Base-by-base conservation (phyloP, 2,888 invertebrate genomes). In the Sicus ferrugineus region DNA sequence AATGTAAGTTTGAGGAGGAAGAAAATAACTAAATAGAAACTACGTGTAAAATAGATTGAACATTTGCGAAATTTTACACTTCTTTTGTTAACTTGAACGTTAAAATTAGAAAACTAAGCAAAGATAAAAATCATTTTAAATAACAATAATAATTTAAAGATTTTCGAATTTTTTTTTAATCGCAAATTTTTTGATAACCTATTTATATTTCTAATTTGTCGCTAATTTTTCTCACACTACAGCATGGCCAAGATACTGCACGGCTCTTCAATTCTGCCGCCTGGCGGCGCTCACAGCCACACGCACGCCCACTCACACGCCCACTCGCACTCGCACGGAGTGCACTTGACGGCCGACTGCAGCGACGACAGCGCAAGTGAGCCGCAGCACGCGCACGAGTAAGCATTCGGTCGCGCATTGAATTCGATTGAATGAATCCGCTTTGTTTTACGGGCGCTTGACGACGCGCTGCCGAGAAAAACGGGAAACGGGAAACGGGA, bases 241-340 rank as follows among this genome's bases (percentile, higher is more conserved):
- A 93, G 92, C 72, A 91, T 96, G 89, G 94, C 93, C 34, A 86
- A 91, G 54, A 90, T 94, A 70, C 87, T 96, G 71, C 94, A 95
- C 80, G 91, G 91, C 3, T 89, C 90, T 73, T 89, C 90, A 71
- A 84, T 86, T 68, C 67, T 71, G 61, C 70, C 74, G 63, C 65
- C 63, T 70, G 73, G 65, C 84, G 87, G 11, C 85, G 87, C 19
- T 86, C 81, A 50, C 86, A 85, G 79, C 69, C 85, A 69, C 87
- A 88, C 79, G 80, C 86, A 28, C 88, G 87, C 79, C 77, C 82
- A 69, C 50, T 64, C 69, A 52, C 74, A 74, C 70, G 30, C 82
- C 80, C 69, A 75, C 75, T 3, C 78, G 74, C 58, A 56, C 74
- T 2, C 77, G 75, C 28, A 46, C 69, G 9, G 73, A 73, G 48